A percentile compares a stretch with the other conserved stretches of the same genome.
phyloP scores from a whole-genome alignment of 2,113 vertebrate genomes.

The Nannospalax galili region DNA sequence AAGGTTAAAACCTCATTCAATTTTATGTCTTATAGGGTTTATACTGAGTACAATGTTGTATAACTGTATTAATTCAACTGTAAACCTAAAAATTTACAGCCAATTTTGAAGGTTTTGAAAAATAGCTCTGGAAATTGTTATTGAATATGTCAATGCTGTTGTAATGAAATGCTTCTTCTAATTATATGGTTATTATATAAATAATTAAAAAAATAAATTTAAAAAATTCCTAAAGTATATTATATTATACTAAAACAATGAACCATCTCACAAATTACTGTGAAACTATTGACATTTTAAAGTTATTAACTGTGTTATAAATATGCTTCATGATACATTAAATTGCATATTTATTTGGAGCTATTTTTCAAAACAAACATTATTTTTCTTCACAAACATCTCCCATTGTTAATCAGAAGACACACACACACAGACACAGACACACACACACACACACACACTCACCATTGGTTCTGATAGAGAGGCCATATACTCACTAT shows the following conservation, averaged over 20 bases:
- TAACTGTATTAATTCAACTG: no score
- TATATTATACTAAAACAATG: not conserved
- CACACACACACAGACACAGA: not conserved
- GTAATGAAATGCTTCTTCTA: no score
- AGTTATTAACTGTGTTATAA: not conserved
- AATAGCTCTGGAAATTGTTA: no score
- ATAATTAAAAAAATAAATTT: no score
- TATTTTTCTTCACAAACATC: not conserved
- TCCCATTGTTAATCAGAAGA: rapidly evolving
- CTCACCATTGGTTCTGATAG: not conserved
- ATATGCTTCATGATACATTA: not conserved
- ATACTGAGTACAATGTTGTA: no score
- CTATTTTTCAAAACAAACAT: not conserved
- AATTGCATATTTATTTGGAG: not conserved
- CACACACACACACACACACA: not conserved
- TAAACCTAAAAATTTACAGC: no score
- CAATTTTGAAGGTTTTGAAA: no score
- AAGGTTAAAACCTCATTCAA: no score
- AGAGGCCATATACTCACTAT: no score
- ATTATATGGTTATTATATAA: no score
- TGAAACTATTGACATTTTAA: not conserved
- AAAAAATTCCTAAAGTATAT: not conserved
- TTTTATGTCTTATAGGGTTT: no score
- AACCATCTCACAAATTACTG: not conserved
- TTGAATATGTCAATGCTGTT: no score